phyloP scores from a whole-genome alignment of 2,888 invertebrate species.

The Cantharis rustica region DNA sequence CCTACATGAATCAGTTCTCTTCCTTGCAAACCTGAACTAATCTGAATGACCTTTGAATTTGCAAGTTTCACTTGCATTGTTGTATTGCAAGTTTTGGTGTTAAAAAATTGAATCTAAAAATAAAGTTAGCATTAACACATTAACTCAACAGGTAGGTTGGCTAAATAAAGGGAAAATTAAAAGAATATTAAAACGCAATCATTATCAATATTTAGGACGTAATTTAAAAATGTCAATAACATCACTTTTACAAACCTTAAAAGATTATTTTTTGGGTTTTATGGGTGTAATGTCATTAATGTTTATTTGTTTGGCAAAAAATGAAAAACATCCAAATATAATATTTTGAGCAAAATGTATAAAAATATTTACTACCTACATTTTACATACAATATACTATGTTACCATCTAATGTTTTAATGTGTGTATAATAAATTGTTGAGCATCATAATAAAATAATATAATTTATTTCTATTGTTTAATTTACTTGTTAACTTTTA shows the following conservation, averaged over 20 bases:
- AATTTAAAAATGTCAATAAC: not conserved
- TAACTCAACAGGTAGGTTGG: not conserved
- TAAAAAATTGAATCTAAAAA: not conserved
- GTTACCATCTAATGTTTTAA: too few relatives aligned
- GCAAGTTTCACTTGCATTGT: not conserved
- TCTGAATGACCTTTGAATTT: not conserved
- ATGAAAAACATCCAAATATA: not conserved
- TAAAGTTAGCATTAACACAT: not conserved
- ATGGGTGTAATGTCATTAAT: not conserved
- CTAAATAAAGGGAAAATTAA: not conserved
- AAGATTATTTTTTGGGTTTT: not conserved
- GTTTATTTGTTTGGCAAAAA: not conserved
- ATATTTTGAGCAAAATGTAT: not conserved
- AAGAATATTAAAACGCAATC: not conserved
- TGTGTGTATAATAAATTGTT: too few relatives aligned
- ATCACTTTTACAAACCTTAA: not conserved
- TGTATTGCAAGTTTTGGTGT: not conserved
- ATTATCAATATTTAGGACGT: not conserved
- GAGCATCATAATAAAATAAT: too few relatives aligned
- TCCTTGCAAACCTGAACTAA: not conserved
- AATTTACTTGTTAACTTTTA: too few relatives aligned
- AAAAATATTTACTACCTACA: too few relatives aligned
- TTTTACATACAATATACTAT: too few relatives aligned
- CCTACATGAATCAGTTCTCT: conserved; percentile 14
- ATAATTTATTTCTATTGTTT: too few relatives aligned